Base-by-base conservation (phyloP, 2,888 invertebrate genomes). In the Apodemia mormo region DNA sequence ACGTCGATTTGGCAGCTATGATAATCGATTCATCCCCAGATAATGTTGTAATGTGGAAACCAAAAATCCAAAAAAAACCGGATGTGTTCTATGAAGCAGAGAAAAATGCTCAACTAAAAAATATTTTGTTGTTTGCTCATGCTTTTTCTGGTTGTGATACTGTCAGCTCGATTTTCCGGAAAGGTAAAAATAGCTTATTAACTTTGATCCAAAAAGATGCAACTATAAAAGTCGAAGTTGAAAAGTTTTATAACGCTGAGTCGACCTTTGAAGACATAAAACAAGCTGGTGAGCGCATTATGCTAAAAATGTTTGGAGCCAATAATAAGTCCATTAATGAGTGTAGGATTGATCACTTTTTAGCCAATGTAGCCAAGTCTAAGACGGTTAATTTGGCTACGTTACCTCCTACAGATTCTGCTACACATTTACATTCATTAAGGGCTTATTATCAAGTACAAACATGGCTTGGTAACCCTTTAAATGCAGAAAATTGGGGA, bases 141-240 rank as follows among this genome's bases (percentile, higher is more conserved):
- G 12, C 52, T 52, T 52, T 52, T 14, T 1, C 52, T 52, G 52
- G 52, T 52, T 52, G 52, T 52, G 52, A 52, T 52, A 52, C 52
- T 52, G 52, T 52, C 12, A 52, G 52, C 52, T 52, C 52, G 52
- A 52, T 52, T 52, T 52, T 52, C 14, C 12, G 52, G 52, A 52
- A 52, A 52, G 52, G 52, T 52, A 52, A 52, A 52, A 52, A 52
- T 14, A 52, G 14, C 14, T 52, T 52, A 52, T 52, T 52, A 52
- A 14, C 52, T 52, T 14, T 52, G 14, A 52, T 52, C 52, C 52
- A 52, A 52, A 52, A 52, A 52, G 52, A 52, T 14, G 14, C 52
- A 52, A 52, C 52, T 52, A 14, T 52, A 52, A 52, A 52, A 52
- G 52, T 52, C 52, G 52, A 52, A 52, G 52, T 52, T 52, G 52